A percentile compares a stretch with the other conserved stretches of the same genome.
Evolutionary conservation across 2,113 vertebrate genomes (phyloP).

Genomic region (Dasyprocta punctata): DNA sequence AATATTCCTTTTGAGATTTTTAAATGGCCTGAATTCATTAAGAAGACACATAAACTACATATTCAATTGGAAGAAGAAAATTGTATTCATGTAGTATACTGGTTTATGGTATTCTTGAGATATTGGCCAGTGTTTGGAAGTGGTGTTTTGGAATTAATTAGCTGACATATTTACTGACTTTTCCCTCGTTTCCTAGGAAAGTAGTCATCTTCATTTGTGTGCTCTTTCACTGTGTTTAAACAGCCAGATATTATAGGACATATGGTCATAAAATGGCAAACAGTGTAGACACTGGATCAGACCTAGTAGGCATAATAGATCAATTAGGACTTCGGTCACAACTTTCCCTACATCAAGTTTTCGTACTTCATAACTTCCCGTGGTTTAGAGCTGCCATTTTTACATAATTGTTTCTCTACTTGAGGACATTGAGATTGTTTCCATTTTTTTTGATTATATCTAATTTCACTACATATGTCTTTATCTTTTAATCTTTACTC

Average conservation of each 20-base stretch:
- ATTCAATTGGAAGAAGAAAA: background rate
- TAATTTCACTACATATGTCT: background rate
- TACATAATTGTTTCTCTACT: background rate
- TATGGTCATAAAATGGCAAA: background rate
- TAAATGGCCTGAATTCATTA: conserved; percentile 62
- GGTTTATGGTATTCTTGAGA: background rate
- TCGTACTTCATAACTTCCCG: background rate
- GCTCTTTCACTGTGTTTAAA: background rate
- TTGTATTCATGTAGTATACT: background rate
- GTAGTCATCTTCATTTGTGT: background rate
- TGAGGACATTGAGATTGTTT: background rate
- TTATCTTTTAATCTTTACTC: background rate
- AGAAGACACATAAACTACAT: background rate
- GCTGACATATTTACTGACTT: background rate
- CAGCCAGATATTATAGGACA: background rate
- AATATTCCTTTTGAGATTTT: conserved; percentile 62
- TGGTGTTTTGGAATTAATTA: background rate
- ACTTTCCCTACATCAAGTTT: background rate
- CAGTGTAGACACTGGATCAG: rapidly evolving
- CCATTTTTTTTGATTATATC: background rate
- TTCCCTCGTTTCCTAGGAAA: background rate
- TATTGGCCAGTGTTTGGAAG: background rate
- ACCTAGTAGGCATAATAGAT: background rate
- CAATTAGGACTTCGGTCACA: background rate
- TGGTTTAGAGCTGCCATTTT: background rate